Percentiles rank a stretch among this genome's conserved stretches.
Conservation (phyloP, 2,113 vertebrate species). For the Trichechus manatus region DNA sequence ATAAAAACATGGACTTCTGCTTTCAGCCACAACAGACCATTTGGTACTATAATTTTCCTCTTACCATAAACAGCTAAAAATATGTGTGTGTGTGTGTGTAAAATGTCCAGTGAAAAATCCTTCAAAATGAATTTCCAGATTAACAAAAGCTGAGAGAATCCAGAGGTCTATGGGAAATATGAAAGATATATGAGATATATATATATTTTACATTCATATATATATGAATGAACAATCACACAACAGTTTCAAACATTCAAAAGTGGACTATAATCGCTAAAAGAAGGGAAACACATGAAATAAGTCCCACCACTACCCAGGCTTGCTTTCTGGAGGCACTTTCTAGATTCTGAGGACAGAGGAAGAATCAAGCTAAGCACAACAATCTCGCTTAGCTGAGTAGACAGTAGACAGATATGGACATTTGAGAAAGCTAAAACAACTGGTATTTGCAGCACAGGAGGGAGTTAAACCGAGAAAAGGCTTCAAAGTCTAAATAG, state of each 20-base stretch:
- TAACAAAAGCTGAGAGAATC: no score
- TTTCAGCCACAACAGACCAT: not conserved
- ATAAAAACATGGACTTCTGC: not conserved
- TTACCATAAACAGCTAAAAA: slow-evolving; percentile 40
- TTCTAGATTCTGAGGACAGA: not conserved
- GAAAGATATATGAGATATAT: not conserved
- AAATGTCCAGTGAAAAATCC: no score
- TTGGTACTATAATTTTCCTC: slow-evolving; percentile 22
- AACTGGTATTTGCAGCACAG: not conserved
- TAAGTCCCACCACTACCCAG: not conserved
- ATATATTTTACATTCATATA: not conserved
- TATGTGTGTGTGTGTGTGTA: no score
- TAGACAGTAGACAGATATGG: not conserved
- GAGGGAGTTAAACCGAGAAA: not conserved
- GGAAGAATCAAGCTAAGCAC: not conserved
- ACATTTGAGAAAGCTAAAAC: not conserved
- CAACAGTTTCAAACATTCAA: slow-evolving; percentile 9
- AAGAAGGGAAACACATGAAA: slow-evolving; percentile 19
- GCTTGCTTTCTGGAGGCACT: not conserved
- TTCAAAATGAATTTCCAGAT: no score
- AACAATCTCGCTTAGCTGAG: not conserved
- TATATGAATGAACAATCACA: not conserved
- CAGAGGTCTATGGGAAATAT: no score
- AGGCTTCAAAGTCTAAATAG: not conserved
- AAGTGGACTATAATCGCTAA: slow-evolving; percentile 41